Percentiles rank a stretch among this genome's conserved stretches.
phyloP scores from a whole-genome alignment of 1,140 invertebrate genomes.

The Eurosta solidaginis region DNA sequence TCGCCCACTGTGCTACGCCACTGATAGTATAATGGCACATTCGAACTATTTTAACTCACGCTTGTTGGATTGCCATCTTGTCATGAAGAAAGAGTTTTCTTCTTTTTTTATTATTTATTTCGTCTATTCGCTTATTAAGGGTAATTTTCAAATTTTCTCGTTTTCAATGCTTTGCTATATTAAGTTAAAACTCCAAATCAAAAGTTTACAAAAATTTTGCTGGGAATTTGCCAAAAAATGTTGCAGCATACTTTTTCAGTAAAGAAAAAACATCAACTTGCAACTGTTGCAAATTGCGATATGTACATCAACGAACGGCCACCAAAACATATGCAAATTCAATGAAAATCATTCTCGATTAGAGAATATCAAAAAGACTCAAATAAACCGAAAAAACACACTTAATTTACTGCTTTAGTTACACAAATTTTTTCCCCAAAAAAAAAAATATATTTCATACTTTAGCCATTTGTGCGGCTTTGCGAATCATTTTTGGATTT shows the following conservation, averaged over 20 bases:
- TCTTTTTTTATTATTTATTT: neutral
- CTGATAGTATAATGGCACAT: neutral
- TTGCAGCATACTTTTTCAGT: neutral
- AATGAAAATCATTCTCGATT: neutral
- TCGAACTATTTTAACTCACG: neutral
- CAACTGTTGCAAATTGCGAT: neutral
- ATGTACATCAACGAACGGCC: neutral
- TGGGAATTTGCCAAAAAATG: neutral
- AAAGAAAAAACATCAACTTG: neutral
- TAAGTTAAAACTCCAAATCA: neutral
- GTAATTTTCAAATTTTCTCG: conserved; percentile 54
- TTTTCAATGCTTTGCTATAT: neutral
- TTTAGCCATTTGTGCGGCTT: neutral
- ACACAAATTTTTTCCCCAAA: neutral
- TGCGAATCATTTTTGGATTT: neutral
- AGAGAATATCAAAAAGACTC: too few relatives aligned
- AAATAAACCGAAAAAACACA: conserved; percentile 38
- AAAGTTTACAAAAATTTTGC: neutral
- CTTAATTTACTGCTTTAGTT: conserved; percentile 27
- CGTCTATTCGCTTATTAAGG: conserved; percentile 47
- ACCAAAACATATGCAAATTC: neutral
- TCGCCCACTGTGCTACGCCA: too few relatives aligned
- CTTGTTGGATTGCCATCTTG: neutral
- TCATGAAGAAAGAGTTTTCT: neutral
- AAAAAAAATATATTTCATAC: neutral